Conservation (phyloP, 2,888 invertebrate species). For the Eupithecia vulgata region DNA sequence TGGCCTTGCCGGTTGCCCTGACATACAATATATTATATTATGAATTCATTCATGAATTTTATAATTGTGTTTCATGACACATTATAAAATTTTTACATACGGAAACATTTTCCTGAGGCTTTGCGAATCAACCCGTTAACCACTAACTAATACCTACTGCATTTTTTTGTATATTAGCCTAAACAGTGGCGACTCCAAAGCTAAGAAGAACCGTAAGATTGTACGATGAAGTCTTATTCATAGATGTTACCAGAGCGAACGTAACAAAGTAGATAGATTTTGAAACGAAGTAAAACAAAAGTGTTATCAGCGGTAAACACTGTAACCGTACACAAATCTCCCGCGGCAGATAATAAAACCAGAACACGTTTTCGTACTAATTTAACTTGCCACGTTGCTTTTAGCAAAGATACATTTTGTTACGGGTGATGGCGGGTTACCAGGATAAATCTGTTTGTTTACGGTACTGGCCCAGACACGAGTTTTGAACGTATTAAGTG, state of each 20-base stretch:
- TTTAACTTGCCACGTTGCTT: conserved; percentile 63
- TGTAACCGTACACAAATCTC: conserved; percentile 56
- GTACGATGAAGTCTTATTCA: background rate
- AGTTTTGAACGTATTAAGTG: background rate
- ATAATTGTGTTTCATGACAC: no score
- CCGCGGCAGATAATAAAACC: conserved; percentile 60
- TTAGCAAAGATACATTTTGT: conserved; percentile 48
- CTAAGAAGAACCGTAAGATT: background rate
- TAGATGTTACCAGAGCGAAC: background rate
- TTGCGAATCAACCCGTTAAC: background rate
- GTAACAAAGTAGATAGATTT: background rate
- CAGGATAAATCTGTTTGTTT: conserved; percentile 6
- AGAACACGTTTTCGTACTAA: conserved; percentile 68
- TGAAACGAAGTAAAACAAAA: conserved; percentile 37
- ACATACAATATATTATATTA: no score
- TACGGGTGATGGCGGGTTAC: conserved; percentile 13
- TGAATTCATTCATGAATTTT: no score
- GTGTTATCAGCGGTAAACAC: conserved; percentile 52
- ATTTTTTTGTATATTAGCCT: background rate
- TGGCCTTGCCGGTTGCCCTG: no score
- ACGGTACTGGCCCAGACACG: background rate
- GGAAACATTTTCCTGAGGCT: background rate
- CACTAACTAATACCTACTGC: background rate
- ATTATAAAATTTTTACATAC: no score
- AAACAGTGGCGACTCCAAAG: background rate